Percentiles rank a stretch among this genome's conserved stretches.
Conservation (phyloP, 2,888 invertebrate species). For the Epinotia bilunana region DNA sequence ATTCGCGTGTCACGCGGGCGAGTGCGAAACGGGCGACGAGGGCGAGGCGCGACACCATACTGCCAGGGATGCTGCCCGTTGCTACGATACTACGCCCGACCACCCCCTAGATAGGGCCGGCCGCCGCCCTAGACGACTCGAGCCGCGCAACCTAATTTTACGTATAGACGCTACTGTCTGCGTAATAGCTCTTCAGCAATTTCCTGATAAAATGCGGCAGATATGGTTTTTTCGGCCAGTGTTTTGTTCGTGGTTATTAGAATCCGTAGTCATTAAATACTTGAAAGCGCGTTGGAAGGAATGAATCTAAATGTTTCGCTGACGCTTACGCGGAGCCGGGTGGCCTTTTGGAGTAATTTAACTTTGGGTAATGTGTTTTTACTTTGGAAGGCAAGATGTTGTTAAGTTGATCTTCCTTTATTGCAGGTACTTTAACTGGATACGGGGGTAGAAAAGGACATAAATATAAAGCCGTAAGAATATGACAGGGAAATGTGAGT, state of each 20-base stretch:
- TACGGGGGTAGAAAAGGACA: not conserved
- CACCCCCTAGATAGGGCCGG: conserved; percentile 69
- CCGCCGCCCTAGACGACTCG: conserved; percentile 77
- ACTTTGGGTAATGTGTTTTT: conserved; percentile 32
- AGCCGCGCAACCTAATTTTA: conserved; percentile 78
- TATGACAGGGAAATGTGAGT: conserved; percentile 1
- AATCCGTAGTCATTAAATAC: conserved; percentile 11
- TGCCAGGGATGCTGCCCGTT: conserved; percentile 82
- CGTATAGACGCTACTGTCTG: conserved; percentile 76
- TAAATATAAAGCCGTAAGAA: not conserved
- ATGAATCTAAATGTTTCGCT: conserved; percentile 16
- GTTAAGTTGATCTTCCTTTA: conserved; percentile 10
- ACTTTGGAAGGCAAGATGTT: conserved; percentile 9
- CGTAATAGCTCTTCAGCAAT: conserved; percentile 80
- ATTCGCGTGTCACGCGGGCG: conserved; percentile 48
- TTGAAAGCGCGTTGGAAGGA: not conserved
- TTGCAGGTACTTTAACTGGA: not conserved
- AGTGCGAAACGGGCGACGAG: conserved; percentile 62
- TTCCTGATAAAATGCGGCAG: conserved; percentile 77
- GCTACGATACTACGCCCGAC: conserved; percentile 78
- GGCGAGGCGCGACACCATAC: conserved; percentile 68
- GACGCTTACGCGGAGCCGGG: not conserved
- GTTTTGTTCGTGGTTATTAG: conserved; percentile 31
- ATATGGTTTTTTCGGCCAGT: conserved; percentile 52
- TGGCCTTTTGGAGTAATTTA: conserved; percentile 13